Conservation (phyloP, 2,888 invertebrate species). For the Dioctria linearis region DNA sequence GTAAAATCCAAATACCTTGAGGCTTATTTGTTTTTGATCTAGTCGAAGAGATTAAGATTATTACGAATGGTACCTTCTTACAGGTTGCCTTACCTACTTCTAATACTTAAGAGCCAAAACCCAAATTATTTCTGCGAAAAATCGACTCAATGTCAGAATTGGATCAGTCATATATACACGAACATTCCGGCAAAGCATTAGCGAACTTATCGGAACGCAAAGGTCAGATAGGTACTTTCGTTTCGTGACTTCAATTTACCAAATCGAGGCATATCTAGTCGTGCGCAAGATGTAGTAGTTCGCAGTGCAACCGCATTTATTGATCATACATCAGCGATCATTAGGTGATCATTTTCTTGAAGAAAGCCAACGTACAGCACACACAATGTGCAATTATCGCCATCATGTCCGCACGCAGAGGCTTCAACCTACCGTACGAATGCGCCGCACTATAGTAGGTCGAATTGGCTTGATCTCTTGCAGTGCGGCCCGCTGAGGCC, state of each 20-base stretch:
- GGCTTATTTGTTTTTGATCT: conserved; percentile 27
- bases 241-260: conserved; percentile 55
- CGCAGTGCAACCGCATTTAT: conserved; percentile 37
- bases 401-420: conserved; percentile 45
- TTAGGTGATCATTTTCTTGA: conserved; percentile 51
- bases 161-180: conserved; percentile 29
- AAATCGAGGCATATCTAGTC: conserved; percentile 48
- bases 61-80: conserved; percentile 11
- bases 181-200: background rate
- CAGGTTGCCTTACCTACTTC: conserved; percentile 1
- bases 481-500: background rate
- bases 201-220: conserved; percentile 15
- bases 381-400: conserved; percentile 52
- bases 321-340: conserved; percentile 49
- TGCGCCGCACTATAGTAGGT: background rate
- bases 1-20: conserved; percentile 15
- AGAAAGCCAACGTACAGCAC: conserved; percentile 37
- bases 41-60: conserved; percentile 19
- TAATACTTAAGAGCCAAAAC: conserved; percentile 5
- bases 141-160: conserved; percentile 47
- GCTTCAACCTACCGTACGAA: conserved; percentile 17
- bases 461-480: background rate
- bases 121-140: conserved; percentile 29
- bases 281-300: conserved; percentile 50
- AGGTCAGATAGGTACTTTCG: conserved; percentile 50